phyloP scores from a whole-genome alignment of 1,140 invertebrate genomes.

The Homalodisca vitripennis region DNA sequence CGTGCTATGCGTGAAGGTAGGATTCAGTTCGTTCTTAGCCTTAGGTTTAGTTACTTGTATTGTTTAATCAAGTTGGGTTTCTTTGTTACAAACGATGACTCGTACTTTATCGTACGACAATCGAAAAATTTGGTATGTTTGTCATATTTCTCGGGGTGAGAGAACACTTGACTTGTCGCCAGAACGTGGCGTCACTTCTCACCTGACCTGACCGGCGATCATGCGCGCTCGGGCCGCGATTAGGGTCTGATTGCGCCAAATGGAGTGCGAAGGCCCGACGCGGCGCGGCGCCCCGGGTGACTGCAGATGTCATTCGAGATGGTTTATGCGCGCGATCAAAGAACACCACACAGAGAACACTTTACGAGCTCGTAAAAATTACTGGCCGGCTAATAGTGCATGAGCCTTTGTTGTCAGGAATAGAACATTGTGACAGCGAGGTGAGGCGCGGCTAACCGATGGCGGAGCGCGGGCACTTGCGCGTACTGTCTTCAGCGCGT shows the following conservation, averaged over 20 bases:
- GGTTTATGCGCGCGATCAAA: conserved; percentile 24
- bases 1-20: no score
- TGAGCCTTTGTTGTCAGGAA: conserved; percentile 19
- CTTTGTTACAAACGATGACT: no score
- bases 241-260: conserved; percentile 13
- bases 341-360: background rate
- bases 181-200: no score
- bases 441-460: background rate
- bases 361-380: conserved; percentile 18
- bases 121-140: no score
- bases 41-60: no score
- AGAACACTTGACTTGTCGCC: no score
- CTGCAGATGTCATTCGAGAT: background rate
- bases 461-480: background rate
- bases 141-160: no score
- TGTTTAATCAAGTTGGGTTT: no score
- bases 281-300: background rate
- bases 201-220: background rate
- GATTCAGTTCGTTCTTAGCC: no score
- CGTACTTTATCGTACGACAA: no score
- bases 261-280: background rate
- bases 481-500: no score
- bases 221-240: background rate
- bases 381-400: conserved; percentile 18
- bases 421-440: conserved; percentile 15